A percentile compares a stretch with the other conserved stretches of the same genome.
These are phyloP conservation scores for Ferdinandea cuprea DNA, from an alignment of 2,888 invertebrate species.

Conservation along the genomic window DNA sequence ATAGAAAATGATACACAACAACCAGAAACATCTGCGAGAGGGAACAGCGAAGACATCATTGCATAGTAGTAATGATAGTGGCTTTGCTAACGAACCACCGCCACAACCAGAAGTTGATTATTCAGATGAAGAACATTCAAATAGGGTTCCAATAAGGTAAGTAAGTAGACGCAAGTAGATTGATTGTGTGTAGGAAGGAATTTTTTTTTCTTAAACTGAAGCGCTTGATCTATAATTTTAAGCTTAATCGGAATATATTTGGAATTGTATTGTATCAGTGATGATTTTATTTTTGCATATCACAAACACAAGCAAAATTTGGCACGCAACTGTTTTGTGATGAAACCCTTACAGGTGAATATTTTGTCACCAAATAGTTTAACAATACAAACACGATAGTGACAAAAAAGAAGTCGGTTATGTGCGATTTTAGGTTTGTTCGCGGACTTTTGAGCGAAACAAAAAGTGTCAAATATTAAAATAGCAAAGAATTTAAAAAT, in stretches of 20 bases:
- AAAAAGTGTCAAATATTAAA: no score
- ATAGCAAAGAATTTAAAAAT: no score
- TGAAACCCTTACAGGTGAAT: no score
- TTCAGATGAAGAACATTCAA: conserved; percentile 92
- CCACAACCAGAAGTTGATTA: conserved; percentile 95
- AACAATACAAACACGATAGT: background rate
- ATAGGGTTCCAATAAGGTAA: conserved; percentile 85
- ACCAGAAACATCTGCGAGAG: conserved; percentile 76
- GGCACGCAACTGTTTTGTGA: no score
- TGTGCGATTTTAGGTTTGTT: no score
- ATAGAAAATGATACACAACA: conserved; percentile 76
- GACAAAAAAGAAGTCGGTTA: background rate
- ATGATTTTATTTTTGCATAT: background rate
- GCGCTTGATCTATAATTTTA: background rate
- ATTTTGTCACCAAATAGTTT: no score
- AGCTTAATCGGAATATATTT: conserved; percentile 31
- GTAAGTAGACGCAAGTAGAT: no score
- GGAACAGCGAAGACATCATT: conserved; percentile 89
- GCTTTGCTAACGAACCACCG: conserved; percentile 94
- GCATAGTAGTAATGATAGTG: conserved; percentile 96
- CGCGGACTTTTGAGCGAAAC: no score
- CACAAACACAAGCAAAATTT: no score
- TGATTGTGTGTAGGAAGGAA: no score
- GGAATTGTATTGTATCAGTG: conserved; percentile 48
- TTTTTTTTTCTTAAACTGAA: background rate